Base-by-base conservation (phyloP, 2,888 invertebrate genomes). In the Pristionchus exspectatus region DNA sequence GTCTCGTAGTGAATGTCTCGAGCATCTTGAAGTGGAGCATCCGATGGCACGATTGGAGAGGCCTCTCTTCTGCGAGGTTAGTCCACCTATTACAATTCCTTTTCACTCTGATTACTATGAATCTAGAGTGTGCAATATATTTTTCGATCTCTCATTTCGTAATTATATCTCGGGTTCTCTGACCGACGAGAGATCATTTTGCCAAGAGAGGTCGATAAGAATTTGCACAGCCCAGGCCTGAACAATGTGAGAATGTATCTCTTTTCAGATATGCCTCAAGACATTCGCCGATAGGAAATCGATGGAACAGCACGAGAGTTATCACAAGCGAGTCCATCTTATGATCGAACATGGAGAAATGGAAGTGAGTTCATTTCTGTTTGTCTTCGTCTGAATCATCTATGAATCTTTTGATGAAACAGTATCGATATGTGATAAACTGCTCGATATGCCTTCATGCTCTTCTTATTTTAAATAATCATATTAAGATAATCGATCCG, bases 1-100 rank as follows among this genome's bases (percentile, higher is more conserved):
- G 89, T 93, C 94, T 21, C 90, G 94, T n/a, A 24, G 90, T 54
- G 95, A 95, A 84, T 94, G 94, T 90, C 30, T 87, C 10, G 93
- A 93, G 24, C 95, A 95, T 90, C 86, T 91, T 38, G 91, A 91
- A 14, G 54, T 92, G 1, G 94, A 94, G 33, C 95, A 95, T 90
- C 92, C 92, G 0, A 91, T 90, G 90, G 91, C 90, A 2, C 90
- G 92, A 10, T 88, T 89, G 0, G 93, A 93, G 44, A 84, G 92
- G 33, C 94, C 94, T 0, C 91, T 92, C 74, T 95, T 94, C 91
- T 95, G 95, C 90, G 94, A 94, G 63, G 94, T 94, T 18, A 27
- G 91, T 54, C n/a, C n/a, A n/a, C n/a, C n/a, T 10, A 21, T 33
- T 33, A 24, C 7, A 24, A 63, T n/a, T 63, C 63, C 9, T 10